Percentiles rank a stretch among this genome's conserved stretches.
Conservation (phyloP, 2,113 vertebrate species). For the Cepphus grylle region DNA sequence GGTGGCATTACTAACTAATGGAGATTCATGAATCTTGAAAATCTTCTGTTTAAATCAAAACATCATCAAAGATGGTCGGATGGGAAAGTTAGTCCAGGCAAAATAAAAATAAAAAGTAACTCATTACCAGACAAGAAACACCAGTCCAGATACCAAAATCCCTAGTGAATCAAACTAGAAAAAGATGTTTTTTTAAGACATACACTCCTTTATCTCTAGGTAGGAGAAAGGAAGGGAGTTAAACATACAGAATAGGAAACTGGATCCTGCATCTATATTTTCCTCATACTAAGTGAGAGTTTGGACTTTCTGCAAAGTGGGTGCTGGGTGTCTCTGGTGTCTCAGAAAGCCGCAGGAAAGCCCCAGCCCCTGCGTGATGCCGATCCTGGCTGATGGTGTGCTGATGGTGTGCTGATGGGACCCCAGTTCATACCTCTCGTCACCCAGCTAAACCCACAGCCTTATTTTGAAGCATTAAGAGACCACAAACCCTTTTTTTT, state of each 20-base stretch:
- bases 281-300: neutral
- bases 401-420: accelerated
- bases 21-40: neutral
- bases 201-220: neutral
- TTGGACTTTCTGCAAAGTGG: neutral
- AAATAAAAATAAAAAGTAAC: neutral
- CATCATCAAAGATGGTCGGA: neutral
- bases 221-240: neutral
- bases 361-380: accelerated
- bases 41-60: neutral
- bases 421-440: neutral
- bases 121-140: neutral
- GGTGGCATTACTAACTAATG: neutral
- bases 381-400: accelerated
- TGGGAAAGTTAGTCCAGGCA: neutral
- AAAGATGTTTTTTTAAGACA: neutral
- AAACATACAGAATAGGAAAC: neutral
- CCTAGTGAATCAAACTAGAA: neutral
- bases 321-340: neutral
- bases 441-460: accelerated
- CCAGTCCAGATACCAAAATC: neutral
- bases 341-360: neutral
- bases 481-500: neutral
- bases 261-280: neutral
- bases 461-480: neutral